Conservation (phyloP, 2,797 vertebrate species). For the Phoebastria nigripes region DNA sequence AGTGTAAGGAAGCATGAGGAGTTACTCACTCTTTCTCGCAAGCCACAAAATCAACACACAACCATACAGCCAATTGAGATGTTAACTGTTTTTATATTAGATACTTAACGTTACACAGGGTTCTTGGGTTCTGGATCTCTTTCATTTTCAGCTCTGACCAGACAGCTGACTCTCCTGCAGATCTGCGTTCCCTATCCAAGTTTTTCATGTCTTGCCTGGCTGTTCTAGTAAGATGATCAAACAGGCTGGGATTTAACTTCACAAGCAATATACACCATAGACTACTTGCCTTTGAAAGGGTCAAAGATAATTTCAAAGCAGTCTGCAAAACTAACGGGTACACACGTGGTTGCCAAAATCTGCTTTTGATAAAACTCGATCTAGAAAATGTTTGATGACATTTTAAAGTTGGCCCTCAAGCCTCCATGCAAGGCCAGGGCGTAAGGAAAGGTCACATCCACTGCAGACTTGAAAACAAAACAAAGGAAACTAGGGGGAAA, state of each 20-base stretch:
- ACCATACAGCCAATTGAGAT: neutral
- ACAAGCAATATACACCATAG: neutral
- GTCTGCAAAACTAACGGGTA: neutral
- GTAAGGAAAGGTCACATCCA: neutral
- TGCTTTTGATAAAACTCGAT: neutral
- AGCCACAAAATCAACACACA: neutral
- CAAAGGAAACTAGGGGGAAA: neutral
- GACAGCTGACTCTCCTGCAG: neutral
- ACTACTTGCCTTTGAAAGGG: neutral
- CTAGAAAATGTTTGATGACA: neutral
- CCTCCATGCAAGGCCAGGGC: neutral
- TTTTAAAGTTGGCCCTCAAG: constrained; percentile 4
- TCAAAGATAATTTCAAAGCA: constrained; percentile 1
- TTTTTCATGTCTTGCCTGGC: neutral
- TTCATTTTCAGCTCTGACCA: neutral
- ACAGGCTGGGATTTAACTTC: neutral
- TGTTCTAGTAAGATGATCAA: neutral
- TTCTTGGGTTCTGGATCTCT: neutral
- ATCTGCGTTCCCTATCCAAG: neutral
- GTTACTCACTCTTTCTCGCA: neutral
- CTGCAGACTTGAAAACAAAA: neutral
- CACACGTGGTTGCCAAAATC: neutral
- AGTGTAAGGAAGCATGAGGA: neutral
- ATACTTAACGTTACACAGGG: neutral
- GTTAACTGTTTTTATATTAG: neutral